Conservation (phyloP, 1,140 invertebrate genomes). For the Nomia melanderi region DNA sequence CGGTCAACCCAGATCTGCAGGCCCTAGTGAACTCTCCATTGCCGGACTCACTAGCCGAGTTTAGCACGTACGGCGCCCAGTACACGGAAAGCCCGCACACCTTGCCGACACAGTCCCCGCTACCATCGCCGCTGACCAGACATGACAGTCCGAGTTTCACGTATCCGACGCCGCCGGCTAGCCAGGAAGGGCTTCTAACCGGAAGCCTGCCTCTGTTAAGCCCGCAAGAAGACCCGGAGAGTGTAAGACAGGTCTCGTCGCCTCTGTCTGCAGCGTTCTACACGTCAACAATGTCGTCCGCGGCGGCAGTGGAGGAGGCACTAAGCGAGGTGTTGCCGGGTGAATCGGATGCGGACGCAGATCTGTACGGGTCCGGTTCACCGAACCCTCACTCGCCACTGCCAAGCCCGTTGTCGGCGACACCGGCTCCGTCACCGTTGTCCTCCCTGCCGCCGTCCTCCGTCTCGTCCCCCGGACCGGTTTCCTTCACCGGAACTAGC, state of each 20-base stretch:
- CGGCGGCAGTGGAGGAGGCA: conserved; percentile 91
- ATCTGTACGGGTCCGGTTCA: conserved; percentile 82
- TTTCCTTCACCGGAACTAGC: conserved; percentile 77
- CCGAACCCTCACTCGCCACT: conserved; percentile 84
- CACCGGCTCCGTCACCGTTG: conserved; percentile 83
- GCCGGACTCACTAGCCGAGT: conserved; percentile 90
- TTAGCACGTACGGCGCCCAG: conserved; percentile 85
- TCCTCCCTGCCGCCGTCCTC: conserved; percentile 82
- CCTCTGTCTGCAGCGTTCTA: conserved; percentile 91
- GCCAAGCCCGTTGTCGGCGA: conserved; percentile 83
- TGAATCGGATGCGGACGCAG: conserved; percentile 84
- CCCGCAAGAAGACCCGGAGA: conserved; percentile 80
- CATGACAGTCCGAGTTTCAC: conserved; percentile 86
- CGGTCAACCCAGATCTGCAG: conserved; percentile 87
- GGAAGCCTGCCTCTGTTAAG: conserved; percentile 81
- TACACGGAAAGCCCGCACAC: conserved; percentile 82
- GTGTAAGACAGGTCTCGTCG: conserved; percentile 85
- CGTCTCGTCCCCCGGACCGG: conserved; percentile 81
- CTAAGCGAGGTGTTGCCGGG: conserved; percentile 90
- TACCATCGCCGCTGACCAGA: conserved; percentile 85
- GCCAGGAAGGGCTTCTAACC: conserved; percentile 86
- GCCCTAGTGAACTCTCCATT: conserved; percentile 88
- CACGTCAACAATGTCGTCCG: conserved; percentile 92
- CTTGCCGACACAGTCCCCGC: conserved; percentile 81
- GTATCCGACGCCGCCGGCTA: conserved; percentile 91